These are phyloP conservation scores for Hippocampus guttulatus DNA, from an alignment of 2,113 vertebrate species.

Conservation along the genomic window DNA sequence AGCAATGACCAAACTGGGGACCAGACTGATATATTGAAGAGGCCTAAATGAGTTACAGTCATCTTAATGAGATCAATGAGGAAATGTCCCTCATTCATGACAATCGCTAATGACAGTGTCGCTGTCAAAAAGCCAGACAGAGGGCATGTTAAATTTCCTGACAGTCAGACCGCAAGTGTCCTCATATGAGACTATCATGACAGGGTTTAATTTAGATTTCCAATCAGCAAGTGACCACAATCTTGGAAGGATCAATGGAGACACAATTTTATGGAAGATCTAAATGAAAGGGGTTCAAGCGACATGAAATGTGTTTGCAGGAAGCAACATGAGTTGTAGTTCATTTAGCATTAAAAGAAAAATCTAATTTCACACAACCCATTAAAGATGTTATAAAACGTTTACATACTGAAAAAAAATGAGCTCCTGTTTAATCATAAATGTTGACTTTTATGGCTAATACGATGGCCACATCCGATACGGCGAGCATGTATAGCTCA, in stretches of 20 bases:
- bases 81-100: constrained; percentile 49
- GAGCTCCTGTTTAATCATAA: no score
- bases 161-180: neutral
- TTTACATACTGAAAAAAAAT: no score
- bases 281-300: neutral
- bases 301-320: no score
- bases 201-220: neutral
- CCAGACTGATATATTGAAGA: neutral
- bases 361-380: no score
- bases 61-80: constrained; percentile 57
- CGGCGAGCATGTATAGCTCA: no score
- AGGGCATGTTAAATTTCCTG: constrained; percentile 7
- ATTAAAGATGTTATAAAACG: no score
- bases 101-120: constrained; percentile 41
- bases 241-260: neutral
- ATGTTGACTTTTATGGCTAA: no score
- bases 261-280: neutral
- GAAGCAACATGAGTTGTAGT: no score
- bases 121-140: constrained; percentile 38
- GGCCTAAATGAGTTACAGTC: neutral
- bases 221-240: neutral
- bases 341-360: no score
- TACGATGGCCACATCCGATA: no score
- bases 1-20: neutral
- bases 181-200: neutral